These are phyloP conservation scores for Microcebus tavaratra DNA, from an alignment of 2,113 vertebrate species.

Conservation along the genomic window DNA sequence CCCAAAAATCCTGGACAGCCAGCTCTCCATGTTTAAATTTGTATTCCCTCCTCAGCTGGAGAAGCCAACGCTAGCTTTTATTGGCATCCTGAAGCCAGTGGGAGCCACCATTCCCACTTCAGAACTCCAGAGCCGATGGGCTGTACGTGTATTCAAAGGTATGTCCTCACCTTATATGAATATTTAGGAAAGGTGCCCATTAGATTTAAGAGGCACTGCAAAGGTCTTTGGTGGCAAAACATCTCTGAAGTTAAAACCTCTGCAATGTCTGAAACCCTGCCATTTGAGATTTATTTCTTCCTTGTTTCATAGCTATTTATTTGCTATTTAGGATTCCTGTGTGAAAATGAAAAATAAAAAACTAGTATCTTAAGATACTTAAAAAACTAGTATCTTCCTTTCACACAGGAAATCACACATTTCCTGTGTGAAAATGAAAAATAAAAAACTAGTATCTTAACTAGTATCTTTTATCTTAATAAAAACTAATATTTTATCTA, in stretches of 20 bases:
- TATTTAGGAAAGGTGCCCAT: neutral
- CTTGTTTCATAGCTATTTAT: neutral
- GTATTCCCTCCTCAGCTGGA: conserved; percentile 84
- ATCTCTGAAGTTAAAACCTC: neutral
- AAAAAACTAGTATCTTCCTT: no score
- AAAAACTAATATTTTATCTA: no score
- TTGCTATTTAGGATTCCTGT: neutral
- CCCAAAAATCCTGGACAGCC: conserved; percentile 60
- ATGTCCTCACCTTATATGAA: neutral
- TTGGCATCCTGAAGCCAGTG: conserved; percentile 81
- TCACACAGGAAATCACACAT: no score
- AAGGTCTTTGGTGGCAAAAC: neutral
- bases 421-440: no score
- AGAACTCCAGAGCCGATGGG: conserved; percentile 89
- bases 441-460: no score
- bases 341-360: neutral
- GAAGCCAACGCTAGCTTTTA: conserved; percentile 84
- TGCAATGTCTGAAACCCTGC: neutral
- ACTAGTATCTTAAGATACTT: neutral
- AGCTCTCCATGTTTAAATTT: conserved; percentile 83
- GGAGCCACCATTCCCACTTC: conserved; percentile 83
- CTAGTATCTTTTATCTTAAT: no score
- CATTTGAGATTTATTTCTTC: neutral
- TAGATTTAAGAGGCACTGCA: neutral
- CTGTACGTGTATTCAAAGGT: conserved; percentile 84